Base-by-base conservation (phyloP, 2,888 invertebrate genomes). In the Watsonalla binaria region DNA sequence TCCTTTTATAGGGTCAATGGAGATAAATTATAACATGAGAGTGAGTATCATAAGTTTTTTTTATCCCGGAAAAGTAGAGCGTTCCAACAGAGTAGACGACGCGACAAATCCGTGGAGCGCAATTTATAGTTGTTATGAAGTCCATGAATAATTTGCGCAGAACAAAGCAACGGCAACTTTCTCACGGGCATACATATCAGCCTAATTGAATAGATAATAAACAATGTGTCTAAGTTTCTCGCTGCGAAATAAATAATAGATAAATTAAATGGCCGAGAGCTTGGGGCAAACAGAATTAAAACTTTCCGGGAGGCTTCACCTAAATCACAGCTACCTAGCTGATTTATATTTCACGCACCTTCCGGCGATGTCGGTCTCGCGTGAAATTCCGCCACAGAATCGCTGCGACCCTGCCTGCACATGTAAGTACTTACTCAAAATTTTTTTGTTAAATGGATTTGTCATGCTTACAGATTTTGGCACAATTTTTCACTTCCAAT, bases 261-360 rank as follows among this genome's bases (percentile, higher is more conserved):
- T 82, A 82, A 84, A 84, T 82, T 78, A 84, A 82, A 85, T 78
- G 80, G 77, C 72, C 66, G 66, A 68, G 74, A 72, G 71, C 72
- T 62, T 65, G 72, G 70, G 74, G 75, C 74, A 82, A 85, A 84
- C 81, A 80, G 80, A 86, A 86, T 85, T 86, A 85, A 86, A 86
- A 85, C 78, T 86, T 87, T 83, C 78, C 76, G 79, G 79, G 67
- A 78, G 76, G 78, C 74, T 80, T 78, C 80, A 76, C 84, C 78
- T 84, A 84, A 86, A 86, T 86, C 85, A 86, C 78, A 72, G 77
- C 68, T 37, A 37, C 37, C 37, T 68, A 74, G 68, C 76, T 86
- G 84, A 86, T 86, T 84, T 86, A 86, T 86, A 84, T 85, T 85
- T 84, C 79, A 86, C 82, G 83, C 85, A 84, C 82, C 82, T 80